phyloP scores from a whole-genome alignment of 2,888 invertebrate species.

The Onchidella celtica region DNA sequence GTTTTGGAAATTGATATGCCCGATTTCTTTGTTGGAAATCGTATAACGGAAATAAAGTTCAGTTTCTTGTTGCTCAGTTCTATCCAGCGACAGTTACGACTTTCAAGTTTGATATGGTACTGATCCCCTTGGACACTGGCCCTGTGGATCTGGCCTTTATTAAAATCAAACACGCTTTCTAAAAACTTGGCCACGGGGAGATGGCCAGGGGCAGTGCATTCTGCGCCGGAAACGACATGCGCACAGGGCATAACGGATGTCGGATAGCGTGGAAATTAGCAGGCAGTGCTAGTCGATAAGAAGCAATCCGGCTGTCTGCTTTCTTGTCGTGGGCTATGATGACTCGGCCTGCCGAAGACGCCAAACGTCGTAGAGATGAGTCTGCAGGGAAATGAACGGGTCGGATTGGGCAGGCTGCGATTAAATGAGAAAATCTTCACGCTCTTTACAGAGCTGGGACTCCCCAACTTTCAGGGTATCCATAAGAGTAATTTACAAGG shows the following conservation, averaged over 20 bases:
- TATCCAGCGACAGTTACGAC: too few relatives aligned
- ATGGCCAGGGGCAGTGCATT: neutral
- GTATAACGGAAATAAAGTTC: too few relatives aligned
- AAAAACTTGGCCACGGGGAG: too few relatives aligned
- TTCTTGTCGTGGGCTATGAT: neutral
- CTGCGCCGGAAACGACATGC: constrained; percentile 15
- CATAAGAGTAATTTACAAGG: neutral
- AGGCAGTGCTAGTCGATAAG: constrained; percentile 11
- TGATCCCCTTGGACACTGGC: too few relatives aligned
- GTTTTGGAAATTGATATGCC: too few relatives aligned
- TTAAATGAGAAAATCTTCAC: constrained; percentile 32
- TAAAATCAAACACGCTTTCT: too few relatives aligned
- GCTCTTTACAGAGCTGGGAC: neutral
- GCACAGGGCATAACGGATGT: constrained; percentile 14
- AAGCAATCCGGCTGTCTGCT: constrained; percentile 7
- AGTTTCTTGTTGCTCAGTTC: too few relatives aligned
- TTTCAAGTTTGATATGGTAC: too few relatives aligned
- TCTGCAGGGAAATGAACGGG: constrained; percentile 26
- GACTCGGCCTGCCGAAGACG: neutral
- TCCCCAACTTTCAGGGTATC: neutral
- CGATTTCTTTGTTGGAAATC: too few relatives aligned
- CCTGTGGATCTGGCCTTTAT: too few relatives aligned
- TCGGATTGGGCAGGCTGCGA: constrained; percentile 5
- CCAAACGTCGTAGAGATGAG: constrained; percentile 16
- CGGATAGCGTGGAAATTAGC: constrained; percentile 27